Percentiles rank a stretch among this genome's conserved stretches.
Conservation (phyloP, 2,113 vertebrate species). For the Stigmatopora argus region DNA sequence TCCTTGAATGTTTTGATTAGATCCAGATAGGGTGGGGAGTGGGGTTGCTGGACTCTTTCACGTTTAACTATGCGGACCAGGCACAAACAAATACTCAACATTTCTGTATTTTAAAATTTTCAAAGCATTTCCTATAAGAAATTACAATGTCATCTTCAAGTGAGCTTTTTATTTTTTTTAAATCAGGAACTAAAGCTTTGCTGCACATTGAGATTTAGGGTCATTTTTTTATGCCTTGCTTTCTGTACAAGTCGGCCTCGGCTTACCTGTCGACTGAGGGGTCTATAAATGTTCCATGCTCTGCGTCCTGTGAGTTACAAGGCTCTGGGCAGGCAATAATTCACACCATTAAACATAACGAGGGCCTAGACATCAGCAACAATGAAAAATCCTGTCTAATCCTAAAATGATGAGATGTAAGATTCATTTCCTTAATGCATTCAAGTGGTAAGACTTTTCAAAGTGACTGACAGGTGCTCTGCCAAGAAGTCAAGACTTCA, state of each 20-base stretch:
- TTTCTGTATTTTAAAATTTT: slow-evolving; percentile 29
- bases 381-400: slow-evolving; percentile 61
- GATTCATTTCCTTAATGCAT: slow-evolving; percentile 30
- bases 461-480: slow-evolving; percentile 14
- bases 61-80: too few species aligned
- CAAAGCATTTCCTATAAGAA: slow-evolving; percentile 23
- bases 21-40: too few species aligned
- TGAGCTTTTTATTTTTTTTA: slow-evolving; percentile 22
- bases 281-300: slow-evolving; percentile 63
- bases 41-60: too few species aligned
- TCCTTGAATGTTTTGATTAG: too few species aligned
- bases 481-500: not conserved
- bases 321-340: slow-evolving; percentile 68
- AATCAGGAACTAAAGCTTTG: slow-evolving; percentile 20
- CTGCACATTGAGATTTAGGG: slow-evolving; percentile 16
- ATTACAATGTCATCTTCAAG: slow-evolving; percentile 29
- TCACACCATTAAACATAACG: slow-evolving; percentile 74
- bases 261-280: slow-evolving; percentile 49
- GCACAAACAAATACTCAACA: too few species aligned
- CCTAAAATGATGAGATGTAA: slow-evolving; percentile 41
- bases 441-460: slow-evolving; percentile 20
- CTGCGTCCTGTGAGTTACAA: slow-evolving; percentile 62
- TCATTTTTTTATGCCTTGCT: slow-evolving; percentile 28
- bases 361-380: slow-evolving; percentile 60
- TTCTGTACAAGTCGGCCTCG: slow-evolving; percentile 26